Conservation (phyloP, 2,888 invertebrate genomes). For the Matsumyia berberina region DNA sequence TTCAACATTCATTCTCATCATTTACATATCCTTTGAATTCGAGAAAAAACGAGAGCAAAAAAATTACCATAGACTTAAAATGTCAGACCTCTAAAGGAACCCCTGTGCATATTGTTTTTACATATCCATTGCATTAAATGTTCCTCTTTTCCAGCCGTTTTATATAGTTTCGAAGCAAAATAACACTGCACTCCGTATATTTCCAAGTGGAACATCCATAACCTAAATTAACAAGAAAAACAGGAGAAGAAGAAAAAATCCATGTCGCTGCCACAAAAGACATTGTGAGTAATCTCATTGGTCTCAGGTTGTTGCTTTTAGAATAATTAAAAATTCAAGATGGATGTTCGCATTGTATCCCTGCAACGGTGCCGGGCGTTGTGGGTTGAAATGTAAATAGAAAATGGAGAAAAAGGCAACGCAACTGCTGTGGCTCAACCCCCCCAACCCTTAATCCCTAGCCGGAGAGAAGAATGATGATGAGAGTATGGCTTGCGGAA, state of each 20-base stretch:
- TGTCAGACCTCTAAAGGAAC: not conserved
- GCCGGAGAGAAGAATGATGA: constrained; percentile 21
- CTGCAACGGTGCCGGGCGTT: not conserved
- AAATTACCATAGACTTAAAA: not conserved
- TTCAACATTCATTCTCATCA: too few relatives aligned
- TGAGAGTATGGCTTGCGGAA: constrained; percentile 27
- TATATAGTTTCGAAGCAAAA: constrained; percentile 32
- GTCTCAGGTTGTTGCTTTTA: constrained; percentile 82
- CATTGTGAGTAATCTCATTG: constrained; percentile 80
- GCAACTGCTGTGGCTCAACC: not conserved
- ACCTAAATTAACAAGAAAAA: constrained; percentile 66
- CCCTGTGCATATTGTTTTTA: not conserved
- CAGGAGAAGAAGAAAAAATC: constrained; percentile 16
- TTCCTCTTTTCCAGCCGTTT: constrained; percentile 1
- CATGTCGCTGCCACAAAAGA: constrained; percentile 75
- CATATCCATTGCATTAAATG: constrained; percentile 43
- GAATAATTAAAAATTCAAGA: constrained; percentile 83
- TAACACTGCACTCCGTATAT: constrained; percentile 33
- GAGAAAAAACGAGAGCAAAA: not conserved
- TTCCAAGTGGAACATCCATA: constrained; percentile 65
- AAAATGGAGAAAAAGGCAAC: constrained; percentile 44
- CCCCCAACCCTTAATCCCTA: constrained; percentile 16
- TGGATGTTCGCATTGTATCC: constrained; percentile 55
- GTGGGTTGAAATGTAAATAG: constrained; percentile 40
- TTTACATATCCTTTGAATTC: too few relatives aligned